Conservation (phyloP, 2,888 invertebrate genomes). For the Incurvaria masculella region DNA sequence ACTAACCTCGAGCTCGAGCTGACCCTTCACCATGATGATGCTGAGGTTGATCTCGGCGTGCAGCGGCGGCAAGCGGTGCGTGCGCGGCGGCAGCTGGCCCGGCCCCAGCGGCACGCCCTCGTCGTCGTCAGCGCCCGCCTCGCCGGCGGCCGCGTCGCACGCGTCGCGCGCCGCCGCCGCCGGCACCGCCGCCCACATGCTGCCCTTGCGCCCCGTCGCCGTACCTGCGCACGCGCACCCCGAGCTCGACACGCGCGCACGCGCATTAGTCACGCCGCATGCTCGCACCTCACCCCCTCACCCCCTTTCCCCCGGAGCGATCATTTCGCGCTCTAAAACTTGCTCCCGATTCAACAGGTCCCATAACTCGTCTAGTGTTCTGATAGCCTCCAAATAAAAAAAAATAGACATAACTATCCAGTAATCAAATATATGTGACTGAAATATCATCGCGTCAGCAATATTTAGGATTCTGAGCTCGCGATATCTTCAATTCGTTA, state of each 20-base stretch:
- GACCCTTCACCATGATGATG: slow-evolving; percentile 86
- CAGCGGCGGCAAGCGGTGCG: slow-evolving; percentile 64
- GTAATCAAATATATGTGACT: neutral
- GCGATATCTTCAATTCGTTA: no score
- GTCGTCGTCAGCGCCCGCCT: slow-evolving; percentile 40
- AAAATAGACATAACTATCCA: slow-evolving; percentile 1
- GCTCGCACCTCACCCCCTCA: slow-evolving; percentile 13
- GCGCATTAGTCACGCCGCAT: slow-evolving; percentile 22
- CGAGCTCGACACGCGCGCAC: slow-evolving; percentile 19
- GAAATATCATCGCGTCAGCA: no score
- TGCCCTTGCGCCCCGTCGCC: slow-evolving; percentile 55
- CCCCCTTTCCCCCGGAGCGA: neutral
- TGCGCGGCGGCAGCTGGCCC: slow-evolving; percentile 77
- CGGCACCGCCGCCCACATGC: slow-evolving; percentile 54
- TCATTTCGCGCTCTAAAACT: no score
- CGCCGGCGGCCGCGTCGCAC: slow-evolving; percentile 19
- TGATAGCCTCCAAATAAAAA: no score
- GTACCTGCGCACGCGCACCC: slow-evolving; percentile 32
- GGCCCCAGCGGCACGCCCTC: slow-evolving; percentile 66
- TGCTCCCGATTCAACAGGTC: no score
- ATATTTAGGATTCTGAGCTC: no score
- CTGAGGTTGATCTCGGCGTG: slow-evolving; percentile 85
- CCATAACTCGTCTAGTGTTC: no score
- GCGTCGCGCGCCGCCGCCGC: slow-evolving; percentile 36
- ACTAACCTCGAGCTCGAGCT: slow-evolving; percentile 79